Base-by-base conservation (phyloP, 2,888 invertebrate genomes). In the Leucophora obtusa region DNA sequence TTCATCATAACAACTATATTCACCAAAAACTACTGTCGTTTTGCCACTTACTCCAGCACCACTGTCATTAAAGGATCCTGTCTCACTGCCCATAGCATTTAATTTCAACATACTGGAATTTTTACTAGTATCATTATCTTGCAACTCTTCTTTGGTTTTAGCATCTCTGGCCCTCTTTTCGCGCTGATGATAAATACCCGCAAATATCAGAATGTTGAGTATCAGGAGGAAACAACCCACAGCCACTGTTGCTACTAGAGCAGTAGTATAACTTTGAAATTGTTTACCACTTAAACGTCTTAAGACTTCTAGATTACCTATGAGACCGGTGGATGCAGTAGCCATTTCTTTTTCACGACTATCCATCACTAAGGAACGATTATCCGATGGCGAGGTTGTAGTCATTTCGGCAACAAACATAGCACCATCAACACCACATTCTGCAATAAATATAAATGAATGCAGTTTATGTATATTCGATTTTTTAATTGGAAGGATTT, bases 201-300 rank as follows among this genome's bases (percentile, higher is more conserved):
- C 96, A 86, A 97, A 97, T 84, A 97, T 97, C 24, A 96, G 92
- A 11, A 96, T 94, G 87, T 96, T 96, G 28, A 96, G 92, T 33
- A 96, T 91, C 9, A 96, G 91, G 8, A 96, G 92, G 84, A 96
- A 96, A 86, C 96, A 96, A 1, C 96, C 96, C 9, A 96, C 96
- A 0, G 95, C 96, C 82, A 96, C 96, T 0, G 97, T 97, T 33
- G 97, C 96, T 8, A 96, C 95, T 17, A 97, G 91, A 0, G 97
- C 97, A 0, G 96, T 96, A 7, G 96, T 96, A 89, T 97, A 96
- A 78, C 95, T 96, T 88, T 96, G 96, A 86, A 96, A 96, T 86
- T 96, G 96, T 78, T 94, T 95, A 69, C 88, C 89, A n/a, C 95
- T 94, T 8, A 96, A 91, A 60, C 95, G 93, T 47, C 95, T 93